These are phyloP conservation scores for Hystrix brachyura DNA, from an alignment of 2,113 vertebrate species.

Conservation along the genomic window DNA sequence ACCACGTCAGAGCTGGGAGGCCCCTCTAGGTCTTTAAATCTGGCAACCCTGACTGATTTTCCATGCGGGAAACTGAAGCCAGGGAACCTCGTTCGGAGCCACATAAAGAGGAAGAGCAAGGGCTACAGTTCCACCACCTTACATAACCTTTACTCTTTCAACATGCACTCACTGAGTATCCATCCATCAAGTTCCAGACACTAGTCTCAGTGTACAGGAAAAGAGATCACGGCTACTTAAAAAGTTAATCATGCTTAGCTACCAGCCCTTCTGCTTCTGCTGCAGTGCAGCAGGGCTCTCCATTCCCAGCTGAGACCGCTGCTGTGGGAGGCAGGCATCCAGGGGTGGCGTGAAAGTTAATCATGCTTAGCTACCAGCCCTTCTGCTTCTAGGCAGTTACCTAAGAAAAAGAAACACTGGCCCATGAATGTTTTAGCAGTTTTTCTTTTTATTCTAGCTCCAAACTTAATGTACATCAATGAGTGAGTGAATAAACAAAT, in stretches of 20 bases:
- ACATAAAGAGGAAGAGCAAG: background rate
- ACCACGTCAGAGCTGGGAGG: background rate
- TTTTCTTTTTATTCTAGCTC: background rate
- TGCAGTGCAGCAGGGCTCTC: slow-evolving; percentile 2
- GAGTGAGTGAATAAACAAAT: background rate
- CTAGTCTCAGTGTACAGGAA: background rate
- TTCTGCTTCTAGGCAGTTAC: background rate
- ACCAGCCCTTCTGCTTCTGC: background rate
- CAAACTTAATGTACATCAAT: background rate
- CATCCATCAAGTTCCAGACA: background rate
- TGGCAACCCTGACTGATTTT: background rate
- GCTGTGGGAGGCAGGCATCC: background rate
- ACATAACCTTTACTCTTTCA: background rate
- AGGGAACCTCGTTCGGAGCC: background rate
- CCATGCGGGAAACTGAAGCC: background rate
- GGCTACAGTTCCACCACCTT: background rate
- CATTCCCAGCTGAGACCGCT: background rate
- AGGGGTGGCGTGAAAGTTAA: fast-evolving
- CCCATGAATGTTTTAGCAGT: background rate
- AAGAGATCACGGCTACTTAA: background rate
- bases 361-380: background rate
- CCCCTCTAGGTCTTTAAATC: background rate
- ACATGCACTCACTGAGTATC: background rate
- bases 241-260: background rate
- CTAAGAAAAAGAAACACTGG: background rate